Percentiles rank a stretch among this genome's conserved stretches.
These are phyloP conservation scores for Platerodrilus igneus DNA, from an alignment of 2,888 invertebrate species.

Conservation along the genomic window DNA sequence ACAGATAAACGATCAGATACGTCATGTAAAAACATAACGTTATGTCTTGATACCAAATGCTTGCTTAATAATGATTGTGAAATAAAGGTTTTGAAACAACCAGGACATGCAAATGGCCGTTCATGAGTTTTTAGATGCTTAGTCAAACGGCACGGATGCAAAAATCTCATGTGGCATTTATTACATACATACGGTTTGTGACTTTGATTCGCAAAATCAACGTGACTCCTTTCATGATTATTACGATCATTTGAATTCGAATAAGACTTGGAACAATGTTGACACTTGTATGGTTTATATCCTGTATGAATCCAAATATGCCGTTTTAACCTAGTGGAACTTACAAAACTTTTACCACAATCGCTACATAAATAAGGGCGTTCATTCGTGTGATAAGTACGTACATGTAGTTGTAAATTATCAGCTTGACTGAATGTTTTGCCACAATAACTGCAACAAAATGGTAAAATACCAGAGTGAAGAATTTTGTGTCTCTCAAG, in stretches of 20 bases:
- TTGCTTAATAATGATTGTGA: constrained; percentile 32
- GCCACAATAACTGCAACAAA: constrained; percentile 42
- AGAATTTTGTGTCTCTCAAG: constrained; percentile 42
- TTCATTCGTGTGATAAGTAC: constrained; percentile 44
- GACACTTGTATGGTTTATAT: constrained; percentile 40
- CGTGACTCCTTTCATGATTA: constrained; percentile 38
- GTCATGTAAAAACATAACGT: constrained; percentile 15
- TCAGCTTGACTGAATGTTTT: constrained; percentile 44
- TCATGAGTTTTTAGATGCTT: constrained; percentile 51
- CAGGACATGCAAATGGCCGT: constrained; percentile 34
- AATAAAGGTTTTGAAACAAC: constrained; percentile 37
- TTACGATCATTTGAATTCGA: constrained; percentile 41
- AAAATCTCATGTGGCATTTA: constrained; percentile 39
- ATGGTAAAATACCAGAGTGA: constrained; percentile 40
- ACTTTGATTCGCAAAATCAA: constrained; percentile 29
- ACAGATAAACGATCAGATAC: constrained; percentile 18
- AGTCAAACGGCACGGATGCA: constrained; percentile 46
- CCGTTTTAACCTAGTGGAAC: constrained; percentile 41
- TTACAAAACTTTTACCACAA: constrained; percentile 44
- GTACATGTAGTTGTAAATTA: constrained; percentile 42
- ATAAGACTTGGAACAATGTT: constrained; percentile 39
- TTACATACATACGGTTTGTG: constrained; percentile 39
- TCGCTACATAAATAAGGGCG: constrained; percentile 43
- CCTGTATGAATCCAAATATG: constrained; percentile 45
- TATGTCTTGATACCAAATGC: constrained; percentile 36